Percentiles rank a stretch among this genome's conserved stretches.
Conservation (phyloP, 1,140 invertebrate genomes). For the Brachionus paranguensis region DNA sequence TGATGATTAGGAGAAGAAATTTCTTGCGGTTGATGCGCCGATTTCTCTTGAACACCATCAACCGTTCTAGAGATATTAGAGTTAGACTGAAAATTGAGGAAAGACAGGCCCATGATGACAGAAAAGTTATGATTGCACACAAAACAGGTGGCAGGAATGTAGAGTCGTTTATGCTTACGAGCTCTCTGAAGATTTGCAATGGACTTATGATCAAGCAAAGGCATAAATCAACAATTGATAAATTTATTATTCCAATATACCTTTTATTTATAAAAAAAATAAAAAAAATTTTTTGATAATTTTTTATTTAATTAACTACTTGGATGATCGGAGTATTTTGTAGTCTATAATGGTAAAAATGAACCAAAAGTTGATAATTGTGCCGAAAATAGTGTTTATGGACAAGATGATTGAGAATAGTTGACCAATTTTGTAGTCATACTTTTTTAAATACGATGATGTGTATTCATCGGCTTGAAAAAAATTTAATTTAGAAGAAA, state of each 20-base stretch:
- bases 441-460: neutral
- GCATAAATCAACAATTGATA: constrained; percentile 1
- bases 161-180: neutral
- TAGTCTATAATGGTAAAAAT: constrained; percentile 10
- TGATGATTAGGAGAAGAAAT: neutral
- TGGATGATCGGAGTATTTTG: constrained; percentile 3
- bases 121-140: neutral
- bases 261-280: neutral
- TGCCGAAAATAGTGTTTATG: neutral
- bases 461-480: constrained; percentile 2
- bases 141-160: neutral
- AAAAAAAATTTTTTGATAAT: neutral
- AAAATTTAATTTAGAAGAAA: neutral
- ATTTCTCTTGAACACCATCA: constrained; percentile 24
- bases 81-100: constrained; percentile 36
- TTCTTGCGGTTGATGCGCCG: neutral
- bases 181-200: constrained; percentile 21
- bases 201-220: constrained; percentile 10
- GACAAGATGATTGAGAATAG: neutral
- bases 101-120: constrained; percentile 34
- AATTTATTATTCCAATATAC: constrained; percentile 33
- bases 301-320: neutral
- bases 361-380: constrained; percentile 27
- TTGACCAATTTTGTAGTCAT: neutral
- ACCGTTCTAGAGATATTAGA: constrained; percentile 2